A percentile compares a stretch with the other conserved stretches of the same genome.
Conservation (phyloP, 2,888 invertebrate species). For the Drosophila fungiperda region DNA sequence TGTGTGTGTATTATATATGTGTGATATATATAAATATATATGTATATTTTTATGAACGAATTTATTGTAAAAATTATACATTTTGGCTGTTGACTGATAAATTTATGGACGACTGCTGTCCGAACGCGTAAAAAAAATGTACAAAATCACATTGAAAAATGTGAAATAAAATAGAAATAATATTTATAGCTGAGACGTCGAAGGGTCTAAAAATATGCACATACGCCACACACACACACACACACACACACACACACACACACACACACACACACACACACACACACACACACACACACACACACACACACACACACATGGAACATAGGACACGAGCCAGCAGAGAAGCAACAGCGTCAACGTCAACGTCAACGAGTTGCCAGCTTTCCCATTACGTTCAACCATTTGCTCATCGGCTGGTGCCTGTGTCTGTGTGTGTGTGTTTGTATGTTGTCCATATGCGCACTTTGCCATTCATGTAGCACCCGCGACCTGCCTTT, state of each 20-base stretch:
- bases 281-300: not conserved
- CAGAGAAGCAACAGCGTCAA: conserved; percentile 44
- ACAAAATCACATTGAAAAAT: conserved; percentile 73
- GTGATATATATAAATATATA: not conserved
- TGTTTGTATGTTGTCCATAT: conserved; percentile 57
- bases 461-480: conserved; percentile 72
- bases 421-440: not conserved
- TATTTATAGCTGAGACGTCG: conserved; percentile 80
- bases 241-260: conserved; percentile 4
- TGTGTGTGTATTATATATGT: not conserved
- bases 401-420: conserved; percentile 13
- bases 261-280: conserved; percentile 4
- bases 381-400: conserved; percentile 19
- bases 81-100: conserved; percentile 51
- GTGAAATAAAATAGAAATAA: conserved; percentile 80
- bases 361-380: conserved; percentile 51
- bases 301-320: conserved; percentile 7
- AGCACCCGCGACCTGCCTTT: conserved; percentile 70
- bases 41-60: conserved; percentile 17
- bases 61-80: conserved; percentile 58
- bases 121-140: conserved; percentile 46
- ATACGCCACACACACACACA: not conserved
- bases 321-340: conserved; percentile 21
- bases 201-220: conserved; percentile 72
- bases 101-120: conserved; percentile 58